Base-by-base conservation (phyloP, 2,797 vertebrate species). In the Propithecus deckenii region DNA sequence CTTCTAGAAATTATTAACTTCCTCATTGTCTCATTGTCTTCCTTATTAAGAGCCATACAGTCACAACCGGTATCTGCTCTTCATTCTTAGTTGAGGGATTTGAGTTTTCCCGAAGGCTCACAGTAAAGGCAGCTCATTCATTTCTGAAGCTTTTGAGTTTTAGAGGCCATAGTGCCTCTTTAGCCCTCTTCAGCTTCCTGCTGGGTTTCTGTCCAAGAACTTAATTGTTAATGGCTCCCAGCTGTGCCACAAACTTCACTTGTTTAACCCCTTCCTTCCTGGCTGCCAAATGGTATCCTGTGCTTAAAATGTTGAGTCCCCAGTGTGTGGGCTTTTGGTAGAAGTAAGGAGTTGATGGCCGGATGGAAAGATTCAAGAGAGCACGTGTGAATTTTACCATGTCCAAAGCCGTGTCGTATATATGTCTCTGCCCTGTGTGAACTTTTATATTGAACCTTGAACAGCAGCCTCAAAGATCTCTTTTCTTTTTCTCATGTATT, bases 141-240 rank as follows among this genome's bases (percentile, higher is more conserved):
- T 89, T 94, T 85, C 75, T 86, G 89, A 96, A 96, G 76, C 84
- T 97, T 95, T 86, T 90, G 84, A 89, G 95, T 94, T 97, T 93
- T 55, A 87, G 93, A 96, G 93, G 84, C 96, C 80, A 65, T 46
- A 92, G 76, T 93, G 86, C 93, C 75, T 96, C 76, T 89, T 15
- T 4, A 85, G 90, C 52, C 67, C 88, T 96, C 76, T 92, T 95
- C 84, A 90, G 93, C 87, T 97, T 97, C 93, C 96, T 96, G 95
- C 92, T 97, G 95, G 52, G 86, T 97, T 97, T 97, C 94, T 97
- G 86, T 90, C 97, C 96, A 96, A 97, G 95, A 97, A 96, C 76
- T 95, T 98, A 97, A 98, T 97, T 97, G 97, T 96, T 97, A 98
- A 97, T 98, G 94, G 86, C 80, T 98, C 96, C 97, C 97, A 98